Evolutionary conservation across 1,140 invertebrate species (phyloP).

Genomic region (Drosophila baimaii): DNA sequence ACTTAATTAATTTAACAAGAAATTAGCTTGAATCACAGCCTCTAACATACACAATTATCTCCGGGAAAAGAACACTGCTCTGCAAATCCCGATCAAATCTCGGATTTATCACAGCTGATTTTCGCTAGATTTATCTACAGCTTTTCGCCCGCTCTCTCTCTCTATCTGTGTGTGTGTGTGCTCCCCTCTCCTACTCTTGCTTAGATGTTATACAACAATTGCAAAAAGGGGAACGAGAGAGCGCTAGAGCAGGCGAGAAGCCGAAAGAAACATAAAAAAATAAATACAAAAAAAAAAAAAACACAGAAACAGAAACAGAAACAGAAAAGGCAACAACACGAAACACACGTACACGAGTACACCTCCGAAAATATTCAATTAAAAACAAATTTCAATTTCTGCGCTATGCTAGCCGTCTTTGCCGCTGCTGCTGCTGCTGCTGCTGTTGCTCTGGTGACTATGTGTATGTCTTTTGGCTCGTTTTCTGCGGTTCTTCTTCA

Average conservation of each 20-base stretch:
- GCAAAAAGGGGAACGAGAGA: constrained; percentile 32
- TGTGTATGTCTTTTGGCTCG: constrained; percentile 18
- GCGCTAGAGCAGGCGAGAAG: constrained; percentile 14
- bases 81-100: background rate
- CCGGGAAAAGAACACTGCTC: too few relatives aligned
- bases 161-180: background rate
- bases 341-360: constrained; percentile 45
- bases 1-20: background rate
- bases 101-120: constrained; percentile 20
- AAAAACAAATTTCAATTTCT: constrained; percentile 68
- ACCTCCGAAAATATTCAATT: constrained; percentile 59
- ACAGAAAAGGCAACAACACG: constrained; percentile 19
- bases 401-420: constrained; percentile 28
- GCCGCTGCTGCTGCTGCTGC: background rate
- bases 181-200: constrained; percentile 7
- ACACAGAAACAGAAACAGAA: constrained; percentile 18
- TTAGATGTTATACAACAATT: constrained; percentile 73
- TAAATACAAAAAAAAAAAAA: constrained; percentile 27
- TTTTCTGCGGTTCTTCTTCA: constrained; percentile 44
- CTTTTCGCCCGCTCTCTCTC: constrained; percentile 38
- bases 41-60: background rate
- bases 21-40: background rate
- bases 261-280: constrained; percentile 19
- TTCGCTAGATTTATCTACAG: constrained; percentile 24
- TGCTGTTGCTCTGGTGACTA: constrained; percentile 6